These are phyloP conservation scores for Ceratina australensis DNA, from an alignment of 1,140 invertebrate species.

Conservation along the genomic window DNA sequence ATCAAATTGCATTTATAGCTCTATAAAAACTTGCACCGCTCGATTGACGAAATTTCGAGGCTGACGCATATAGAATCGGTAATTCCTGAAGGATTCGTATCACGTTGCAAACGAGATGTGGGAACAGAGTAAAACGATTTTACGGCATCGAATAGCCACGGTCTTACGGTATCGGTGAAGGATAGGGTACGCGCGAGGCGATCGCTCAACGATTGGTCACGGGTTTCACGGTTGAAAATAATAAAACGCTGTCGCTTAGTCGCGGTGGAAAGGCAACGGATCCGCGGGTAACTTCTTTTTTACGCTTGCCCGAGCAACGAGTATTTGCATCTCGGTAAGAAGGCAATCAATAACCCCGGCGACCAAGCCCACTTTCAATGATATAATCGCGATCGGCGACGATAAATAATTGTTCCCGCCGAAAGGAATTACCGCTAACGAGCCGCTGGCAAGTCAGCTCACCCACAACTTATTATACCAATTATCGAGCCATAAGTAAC, in stretches of 20 bases:
- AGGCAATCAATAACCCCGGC: conserved; percentile 45
- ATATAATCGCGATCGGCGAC: conserved; percentile 37
- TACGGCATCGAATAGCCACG: background rate
- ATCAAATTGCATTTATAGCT: background rate
- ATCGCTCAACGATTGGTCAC: conserved; percentile 15
- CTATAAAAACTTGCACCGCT: background rate
- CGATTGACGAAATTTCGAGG: too few species aligned
- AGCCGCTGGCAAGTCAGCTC: conserved; percentile 30
- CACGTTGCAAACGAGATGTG: background rate
- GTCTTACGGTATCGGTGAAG: background rate
- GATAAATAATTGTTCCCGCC: conserved; percentile 48
- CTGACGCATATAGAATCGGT: background rate
- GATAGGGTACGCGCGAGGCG: background rate
- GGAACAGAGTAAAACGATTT: background rate
- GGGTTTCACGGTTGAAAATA: background rate
- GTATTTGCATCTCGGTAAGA: conserved; percentile 16
- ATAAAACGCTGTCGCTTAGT: conserved; percentile 6
- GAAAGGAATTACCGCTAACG: conserved; percentile 48
- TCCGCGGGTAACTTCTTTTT: background rate
- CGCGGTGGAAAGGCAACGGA: background rate
- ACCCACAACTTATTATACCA: conserved; percentile 50
- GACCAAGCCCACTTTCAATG: conserved; percentile 26
- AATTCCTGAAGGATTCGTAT: background rate
- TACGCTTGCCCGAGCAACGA: background rate
- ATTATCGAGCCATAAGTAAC: conserved; percentile 50